phyloP scores from a whole-genome alignment of 23 tunicate genomes.

The Trididemnum nubilum region DNA sequence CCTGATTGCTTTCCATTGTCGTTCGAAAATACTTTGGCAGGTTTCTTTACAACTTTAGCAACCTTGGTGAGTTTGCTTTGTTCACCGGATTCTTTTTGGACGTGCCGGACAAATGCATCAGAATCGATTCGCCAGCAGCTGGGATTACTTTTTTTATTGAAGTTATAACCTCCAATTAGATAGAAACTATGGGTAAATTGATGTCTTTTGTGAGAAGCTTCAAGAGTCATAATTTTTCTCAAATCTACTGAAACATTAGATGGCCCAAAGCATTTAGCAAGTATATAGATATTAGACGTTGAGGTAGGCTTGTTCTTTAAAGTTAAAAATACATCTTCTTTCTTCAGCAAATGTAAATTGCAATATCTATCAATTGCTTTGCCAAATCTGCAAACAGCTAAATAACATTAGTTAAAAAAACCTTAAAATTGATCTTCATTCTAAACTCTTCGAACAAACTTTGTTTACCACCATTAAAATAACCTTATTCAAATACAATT shows the following conservation, averaged over 20 bases:
- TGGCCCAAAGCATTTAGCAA: not conserved
- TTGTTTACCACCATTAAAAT: too few species aligned
- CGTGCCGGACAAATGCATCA: not conserved
- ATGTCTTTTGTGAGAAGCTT: not conserved
- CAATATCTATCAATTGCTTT: not conserved
- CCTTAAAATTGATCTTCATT: too few species aligned
- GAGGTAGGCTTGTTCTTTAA: not conserved
- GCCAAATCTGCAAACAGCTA: not conserved
- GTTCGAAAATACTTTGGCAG: not conserved
- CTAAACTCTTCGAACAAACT: too few species aligned
- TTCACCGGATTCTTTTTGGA: not conserved
- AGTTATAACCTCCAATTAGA: slow-evolving; percentile 16
- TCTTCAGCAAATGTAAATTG: not conserved
- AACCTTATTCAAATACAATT: too few species aligned
- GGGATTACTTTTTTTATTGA: not conserved
- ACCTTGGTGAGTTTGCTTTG: not conserved
- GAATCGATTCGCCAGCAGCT: not conserved
- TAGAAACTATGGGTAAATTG: slow-evolving; percentile 16
- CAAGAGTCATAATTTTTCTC: not conserved
- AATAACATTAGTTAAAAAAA: not conserved
- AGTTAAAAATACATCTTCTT: not conserved
- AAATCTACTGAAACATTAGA: not conserved
- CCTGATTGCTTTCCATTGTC: not conserved
- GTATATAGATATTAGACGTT: not conserved
- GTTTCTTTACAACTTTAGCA: not conserved